Evolutionary conservation across 2,113 vertebrate genomes (phyloP).

Genomic region (Toxostoma redivivum): DNA sequence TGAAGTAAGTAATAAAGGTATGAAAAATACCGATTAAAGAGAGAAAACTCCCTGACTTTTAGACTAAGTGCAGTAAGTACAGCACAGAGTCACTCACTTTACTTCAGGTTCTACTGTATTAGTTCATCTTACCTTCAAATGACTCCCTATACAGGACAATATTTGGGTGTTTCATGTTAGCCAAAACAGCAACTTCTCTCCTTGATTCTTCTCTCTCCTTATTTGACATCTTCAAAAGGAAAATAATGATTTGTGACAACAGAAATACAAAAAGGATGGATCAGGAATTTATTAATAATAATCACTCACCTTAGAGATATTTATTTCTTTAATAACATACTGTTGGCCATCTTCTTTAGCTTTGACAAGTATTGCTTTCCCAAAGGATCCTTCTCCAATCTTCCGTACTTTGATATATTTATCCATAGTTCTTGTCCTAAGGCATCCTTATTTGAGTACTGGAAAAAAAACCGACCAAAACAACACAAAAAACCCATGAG

Average conservation of each 20-base stretch:
- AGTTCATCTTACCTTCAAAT: slow-evolving; percentile 89
- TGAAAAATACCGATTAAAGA: neutral
- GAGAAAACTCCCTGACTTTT: neutral
- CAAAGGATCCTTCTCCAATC: slow-evolving; percentile 98
- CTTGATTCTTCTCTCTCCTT: slow-evolving; percentile 95
- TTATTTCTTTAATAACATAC: slow-evolving; percentile 98
- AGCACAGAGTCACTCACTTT: neutral
- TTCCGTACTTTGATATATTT: slow-evolving; percentile 91
- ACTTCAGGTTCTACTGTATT: neutral
- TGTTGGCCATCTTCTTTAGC: slow-evolving; percentile 87
- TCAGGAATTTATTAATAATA: neutral
- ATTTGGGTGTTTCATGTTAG: slow-evolving; percentile 98
- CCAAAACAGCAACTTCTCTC: slow-evolving; percentile 94
- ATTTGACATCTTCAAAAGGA: slow-evolving; percentile 87
- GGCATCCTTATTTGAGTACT: slow-evolving; percentile 74
- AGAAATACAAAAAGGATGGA: neutral
- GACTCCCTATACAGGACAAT: slow-evolving; percentile 96
- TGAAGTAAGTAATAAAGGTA: neutral
- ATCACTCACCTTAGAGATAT: slow-evolving; percentile 87
- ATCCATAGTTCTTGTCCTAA: slow-evolving; percentile 82
- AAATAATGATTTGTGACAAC: neutral
- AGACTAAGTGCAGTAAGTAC: neutral
- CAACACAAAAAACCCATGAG: accelerated
- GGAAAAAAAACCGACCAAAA: neutral
- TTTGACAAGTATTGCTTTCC: slow-evolving; percentile 93